phyloP scores from a whole-genome alignment of 2,888 invertebrate genomes.

The Heliconius ismenius region DNA sequence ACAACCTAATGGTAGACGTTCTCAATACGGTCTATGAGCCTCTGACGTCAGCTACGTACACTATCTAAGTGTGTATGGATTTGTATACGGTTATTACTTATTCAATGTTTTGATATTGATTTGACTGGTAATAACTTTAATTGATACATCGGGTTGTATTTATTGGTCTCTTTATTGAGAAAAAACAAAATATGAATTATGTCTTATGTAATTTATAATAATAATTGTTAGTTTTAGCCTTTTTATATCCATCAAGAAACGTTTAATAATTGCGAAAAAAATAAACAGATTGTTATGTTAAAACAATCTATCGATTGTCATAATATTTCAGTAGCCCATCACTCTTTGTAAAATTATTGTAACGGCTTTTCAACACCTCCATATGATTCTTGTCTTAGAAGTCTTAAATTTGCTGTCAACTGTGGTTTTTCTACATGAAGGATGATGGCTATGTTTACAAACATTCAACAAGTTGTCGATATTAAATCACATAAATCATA shows the following conservation, averaged over 20 bases:
- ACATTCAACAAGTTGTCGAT: constrained; percentile 69
- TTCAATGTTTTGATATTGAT: not conserved
- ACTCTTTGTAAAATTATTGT: not conserved
- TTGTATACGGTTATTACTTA: not conserved
- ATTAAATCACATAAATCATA: constrained; percentile 29
- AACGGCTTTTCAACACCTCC: not conserved
- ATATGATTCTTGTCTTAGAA: not conserved
- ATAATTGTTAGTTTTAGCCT: not conserved
- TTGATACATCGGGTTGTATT: not conserved
- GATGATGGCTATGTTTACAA: constrained; percentile 50
- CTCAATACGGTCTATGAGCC: constrained; percentile 36
- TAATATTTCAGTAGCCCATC: not conserved
- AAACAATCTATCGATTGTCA: not conserved
- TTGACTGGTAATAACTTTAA: not conserved
- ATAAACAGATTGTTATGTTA: not conserved
- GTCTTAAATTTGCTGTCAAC: constrained; percentile 2
- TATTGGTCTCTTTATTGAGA: not conserved
- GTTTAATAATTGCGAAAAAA: not conserved
- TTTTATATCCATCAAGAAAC: not conserved
- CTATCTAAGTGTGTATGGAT: not conserved
- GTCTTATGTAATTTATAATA: not conserved
- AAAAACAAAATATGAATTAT: not conserved
- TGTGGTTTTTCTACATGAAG: not conserved
- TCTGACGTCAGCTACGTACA: constrained; percentile 35
- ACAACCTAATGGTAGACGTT: constrained; percentile 52